Base-by-base conservation (phyloP, 2,113 vertebrate genomes). In the Megaleporinus macrocephalus region DNA sequence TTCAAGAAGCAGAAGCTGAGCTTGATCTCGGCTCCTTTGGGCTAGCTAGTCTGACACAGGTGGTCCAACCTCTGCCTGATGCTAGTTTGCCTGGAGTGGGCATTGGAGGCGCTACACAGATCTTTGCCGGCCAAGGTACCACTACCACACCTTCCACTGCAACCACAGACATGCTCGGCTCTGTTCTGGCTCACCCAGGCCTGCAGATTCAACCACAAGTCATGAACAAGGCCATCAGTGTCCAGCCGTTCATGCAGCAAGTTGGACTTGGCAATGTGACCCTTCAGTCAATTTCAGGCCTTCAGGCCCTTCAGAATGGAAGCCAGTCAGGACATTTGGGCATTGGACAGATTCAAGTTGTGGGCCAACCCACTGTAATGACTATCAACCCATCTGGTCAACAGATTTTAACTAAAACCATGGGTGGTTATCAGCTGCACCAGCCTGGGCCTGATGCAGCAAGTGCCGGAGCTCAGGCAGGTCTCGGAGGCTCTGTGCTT, bases 241-340 rank as follows among this genome's bases (percentile, higher is more conserved):
- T 99, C 0, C 97, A 98, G 69, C 97, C 96, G 0, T 99, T 99
- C 75, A 93, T 99, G 82, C 97, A 98, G 88, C 96, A 94, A 0
- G 95, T 99, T 0, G 96, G 97, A 36, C 79, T 99, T 82, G 96
- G 97, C 77, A 98, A 98, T 0, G 96, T 99, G 87, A 99, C 98
- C 3, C 94, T 99, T 89, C 97, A 99, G 62, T 95, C 97, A 24
- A 94, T 98, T 90, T 95, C 96, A 1, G 95, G 96, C 87, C 94
- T 98, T 20, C 98, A 96, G 72, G 94, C 95, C 0, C 53, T 98
- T 79, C 96, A 96, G 63, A 98, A 98, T 0, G 98, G 98, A 11
- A 96, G 95, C 86, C 95, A 97, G 10, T 90, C 97, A 12, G 95
- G 96, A 0, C 88, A 96, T 0, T 80, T 98, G 77, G 97, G 97